Evolutionary conservation across 2,113 vertebrate genomes (phyloP).

Genomic region (Colistium nudipinnis): DNA sequence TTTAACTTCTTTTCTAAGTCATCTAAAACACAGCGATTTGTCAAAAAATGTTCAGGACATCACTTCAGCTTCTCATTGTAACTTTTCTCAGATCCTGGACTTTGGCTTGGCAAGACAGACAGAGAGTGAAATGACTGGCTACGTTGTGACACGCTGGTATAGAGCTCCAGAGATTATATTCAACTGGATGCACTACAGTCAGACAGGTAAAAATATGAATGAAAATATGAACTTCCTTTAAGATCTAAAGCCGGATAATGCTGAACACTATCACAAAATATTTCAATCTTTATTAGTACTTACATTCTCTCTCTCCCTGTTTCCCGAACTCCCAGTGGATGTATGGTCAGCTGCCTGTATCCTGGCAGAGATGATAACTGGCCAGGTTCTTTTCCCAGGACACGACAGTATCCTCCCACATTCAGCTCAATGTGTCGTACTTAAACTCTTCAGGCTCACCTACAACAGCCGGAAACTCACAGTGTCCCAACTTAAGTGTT

Average conservation of each 20-base stretch:
- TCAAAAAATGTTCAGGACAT: background rate
- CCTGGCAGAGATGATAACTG: constrained; percentile 86
- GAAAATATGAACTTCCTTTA: background rate
- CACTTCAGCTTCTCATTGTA: background rate
- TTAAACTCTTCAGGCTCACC: constrained; percentile 1
- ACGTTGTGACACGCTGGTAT: constrained; percentile 88
- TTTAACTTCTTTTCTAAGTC: no score
- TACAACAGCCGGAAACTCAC: background rate
- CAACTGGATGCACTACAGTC: constrained; percentile 89
- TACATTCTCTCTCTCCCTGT: background rate
- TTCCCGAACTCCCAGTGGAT: constrained; percentile 75
- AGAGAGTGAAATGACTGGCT: constrained; percentile 87
- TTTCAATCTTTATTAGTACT: background rate
- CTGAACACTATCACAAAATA: background rate
- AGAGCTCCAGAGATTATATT: constrained; percentile 86
- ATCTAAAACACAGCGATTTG: background rate
- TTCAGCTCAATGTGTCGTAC: background rate
- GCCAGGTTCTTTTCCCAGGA: constrained; percentile 82
- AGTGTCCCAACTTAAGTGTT: background rate
- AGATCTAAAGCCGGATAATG: background rate
- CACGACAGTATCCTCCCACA: constrained; percentile 84
- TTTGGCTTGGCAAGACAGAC: constrained; percentile 85
- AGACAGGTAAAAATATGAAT: constrained; percentile 77
- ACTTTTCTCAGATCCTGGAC: constrained; percentile 81
- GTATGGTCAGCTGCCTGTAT: constrained; percentile 88